Evolutionary conservation across 2,113 vertebrate genomes (phyloP).

Genomic region (Rhodinocichla rosea): DNA sequence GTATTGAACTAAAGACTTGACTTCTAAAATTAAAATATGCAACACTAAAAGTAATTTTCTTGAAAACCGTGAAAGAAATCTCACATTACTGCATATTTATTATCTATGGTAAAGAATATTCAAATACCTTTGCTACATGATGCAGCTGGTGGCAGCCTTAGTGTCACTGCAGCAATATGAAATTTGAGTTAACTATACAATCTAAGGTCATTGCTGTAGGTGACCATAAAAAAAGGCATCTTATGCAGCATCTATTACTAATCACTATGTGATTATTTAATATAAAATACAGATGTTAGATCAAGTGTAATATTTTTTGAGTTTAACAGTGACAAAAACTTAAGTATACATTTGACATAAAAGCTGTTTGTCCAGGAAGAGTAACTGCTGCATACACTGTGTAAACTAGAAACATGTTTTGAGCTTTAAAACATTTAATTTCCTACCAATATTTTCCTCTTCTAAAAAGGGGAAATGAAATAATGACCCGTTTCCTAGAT

Average conservation of each 20-base stretch:
- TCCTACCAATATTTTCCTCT: background rate
- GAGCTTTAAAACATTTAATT: background rate
- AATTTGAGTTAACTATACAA: background rate
- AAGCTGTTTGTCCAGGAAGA: background rate
- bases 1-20: background rate
- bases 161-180: background rate
- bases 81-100: background rate
- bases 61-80: background rate
- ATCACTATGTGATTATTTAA: background rate
- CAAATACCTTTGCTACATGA: background rate
- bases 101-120: background rate
- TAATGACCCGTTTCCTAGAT: background rate
- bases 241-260: background rate
- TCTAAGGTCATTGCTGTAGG: background rate
- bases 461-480: background rate
- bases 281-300: background rate
- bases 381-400: background rate
- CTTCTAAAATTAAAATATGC: background rate
- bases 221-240: background rate
- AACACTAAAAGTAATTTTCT: background rate
- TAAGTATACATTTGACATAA: background rate
- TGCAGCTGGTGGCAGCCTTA: background rate
- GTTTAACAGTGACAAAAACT: background rate
- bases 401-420: background rate
- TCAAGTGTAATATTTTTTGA: background rate